A percentile compares a stretch with the other conserved stretches of the same genome.
Conservation (phyloP, 2,797 vertebrate genomes). For the Rhinoraja longicauda region DNA sequence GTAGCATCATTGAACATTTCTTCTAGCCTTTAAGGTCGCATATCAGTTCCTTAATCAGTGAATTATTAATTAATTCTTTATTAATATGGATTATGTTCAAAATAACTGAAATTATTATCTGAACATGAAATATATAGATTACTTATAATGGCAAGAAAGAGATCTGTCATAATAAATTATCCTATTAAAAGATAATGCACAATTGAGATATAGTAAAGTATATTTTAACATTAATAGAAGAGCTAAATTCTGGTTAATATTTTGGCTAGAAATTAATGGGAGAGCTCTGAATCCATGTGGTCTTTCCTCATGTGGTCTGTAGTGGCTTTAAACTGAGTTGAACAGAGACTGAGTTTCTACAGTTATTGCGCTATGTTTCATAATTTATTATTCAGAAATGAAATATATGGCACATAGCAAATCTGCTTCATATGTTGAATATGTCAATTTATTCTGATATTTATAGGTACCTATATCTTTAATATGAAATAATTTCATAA, state of each 20-base stretch:
- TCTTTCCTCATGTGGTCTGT: neutral
- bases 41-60: neutral
- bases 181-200: neutral
- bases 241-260: neutral
- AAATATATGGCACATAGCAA: neutral
- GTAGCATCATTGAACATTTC: neutral
- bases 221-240: neutral
- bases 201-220: neutral
- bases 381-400: neutral
- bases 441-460: neutral
- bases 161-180: neutral
- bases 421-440: neutral
- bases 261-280: neutral
- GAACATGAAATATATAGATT: neutral
- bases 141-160: neutral
- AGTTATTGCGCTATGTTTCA: neutral
- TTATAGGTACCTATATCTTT: neutral
- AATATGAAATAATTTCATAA: neutral
- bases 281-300: neutral
- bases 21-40: neutral
- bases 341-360: neutral
- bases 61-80: neutral
- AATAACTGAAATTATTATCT: neutral
- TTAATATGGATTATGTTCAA: neutral
- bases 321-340: neutral